phyloP scores from a whole-genome alignment of 1,140 invertebrate species.

The Trachymyrmex cornetzi region DNA sequence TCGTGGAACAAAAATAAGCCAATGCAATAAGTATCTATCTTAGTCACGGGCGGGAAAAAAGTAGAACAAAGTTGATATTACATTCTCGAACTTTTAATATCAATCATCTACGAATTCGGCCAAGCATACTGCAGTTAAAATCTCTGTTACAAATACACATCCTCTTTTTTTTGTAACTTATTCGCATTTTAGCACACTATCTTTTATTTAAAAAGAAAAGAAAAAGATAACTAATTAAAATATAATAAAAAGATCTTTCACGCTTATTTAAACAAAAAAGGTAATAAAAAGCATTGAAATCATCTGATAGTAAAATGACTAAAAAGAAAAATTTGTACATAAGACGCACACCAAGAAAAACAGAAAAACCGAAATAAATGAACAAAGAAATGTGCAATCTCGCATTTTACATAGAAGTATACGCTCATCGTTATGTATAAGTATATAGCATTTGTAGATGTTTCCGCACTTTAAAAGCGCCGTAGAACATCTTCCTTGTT shows the following conservation, averaged over 20 bases:
- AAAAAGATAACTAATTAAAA: neutral
- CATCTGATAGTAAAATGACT: neutral
- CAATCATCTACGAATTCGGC: slow-evolving; percentile 31
- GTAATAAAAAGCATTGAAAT: slow-evolving; percentile 8
- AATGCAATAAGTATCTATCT: slow-evolving; percentile 10
- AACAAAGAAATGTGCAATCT: slow-evolving; percentile 49
- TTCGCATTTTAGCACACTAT: neutral
- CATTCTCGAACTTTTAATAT: slow-evolving; percentile 25
- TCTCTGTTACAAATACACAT: neutral
- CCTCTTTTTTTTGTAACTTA: neutral
- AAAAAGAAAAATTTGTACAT: neutral
- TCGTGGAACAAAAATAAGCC: slow-evolving; percentile 32
- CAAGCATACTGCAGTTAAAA: slow-evolving; percentile 2
- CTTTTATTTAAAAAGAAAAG: neutral
- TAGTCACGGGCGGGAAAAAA: slow-evolving; percentile 14
- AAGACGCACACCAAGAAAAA: neutral
- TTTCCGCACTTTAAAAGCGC: slow-evolving; percentile 21
- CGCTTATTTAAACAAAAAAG: neutral
- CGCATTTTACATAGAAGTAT: slow-evolving; percentile 42
- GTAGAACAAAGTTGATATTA: slow-evolving; percentile 37
- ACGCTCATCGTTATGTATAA: slow-evolving; percentile 15
- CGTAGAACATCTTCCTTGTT: slow-evolving; percentile 67
- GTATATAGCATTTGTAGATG: slow-evolving; percentile 38
- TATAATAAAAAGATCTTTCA: slow-evolving; percentile 30
- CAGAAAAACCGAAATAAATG: slow-evolving; percentile 13